A percentile compares a stretch with the other conserved stretches of the same genome.
These are phyloP conservation scores for Etheostoma perlongum DNA, from an alignment of 2,797 vertebrate species.

Conservation along the genomic window DNA sequence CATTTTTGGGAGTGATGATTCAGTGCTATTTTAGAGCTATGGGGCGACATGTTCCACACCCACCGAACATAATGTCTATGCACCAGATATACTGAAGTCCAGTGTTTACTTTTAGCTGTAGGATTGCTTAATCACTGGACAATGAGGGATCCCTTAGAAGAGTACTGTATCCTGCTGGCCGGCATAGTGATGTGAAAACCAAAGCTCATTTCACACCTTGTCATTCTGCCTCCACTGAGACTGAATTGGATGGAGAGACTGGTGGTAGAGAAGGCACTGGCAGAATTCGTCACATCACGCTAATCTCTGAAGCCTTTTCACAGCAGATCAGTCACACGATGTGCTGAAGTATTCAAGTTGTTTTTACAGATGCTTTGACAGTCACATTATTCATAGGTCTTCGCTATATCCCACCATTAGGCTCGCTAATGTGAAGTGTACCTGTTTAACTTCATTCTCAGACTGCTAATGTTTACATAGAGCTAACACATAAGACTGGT, in stretches of 20 bases:
- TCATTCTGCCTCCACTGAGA: slow-evolving; percentile 53
- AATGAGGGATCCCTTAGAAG: slow-evolving; percentile 37
- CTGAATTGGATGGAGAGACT: slow-evolving; percentile 31
- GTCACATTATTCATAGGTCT: slow-evolving; percentile 49
- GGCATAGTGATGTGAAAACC: slow-evolving; percentile 47
- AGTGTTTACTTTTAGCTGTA: slow-evolving; percentile 20
- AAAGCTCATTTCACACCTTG: slow-evolving; percentile 74
- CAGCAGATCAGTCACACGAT: slow-evolving; percentile 53
- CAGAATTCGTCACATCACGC: slow-evolving; percentile 55
- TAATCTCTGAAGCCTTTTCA: slow-evolving; percentile 61
- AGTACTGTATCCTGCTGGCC: slow-evolving; percentile 21
- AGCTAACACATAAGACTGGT: not conserved
- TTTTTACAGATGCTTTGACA: slow-evolving; percentile 61
- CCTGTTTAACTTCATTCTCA: slow-evolving; percentile 30
- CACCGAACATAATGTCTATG: slow-evolving; percentile 11
- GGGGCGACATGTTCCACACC: slow-evolving; percentile 6
- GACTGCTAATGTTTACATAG: slow-evolving; percentile 28
- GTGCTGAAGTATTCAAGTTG: slow-evolving; percentile 21
- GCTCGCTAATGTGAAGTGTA: slow-evolving; percentile 35
- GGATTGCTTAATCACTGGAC: slow-evolving; percentile 40
- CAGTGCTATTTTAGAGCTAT: not conserved
- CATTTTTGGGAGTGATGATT: slow-evolving; percentile 11
- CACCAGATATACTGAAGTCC: slow-evolving; percentile 4
- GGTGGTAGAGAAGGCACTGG: slow-evolving; percentile 30
- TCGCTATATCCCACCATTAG: slow-evolving; percentile 40